Percentiles rank a stretch among this genome's conserved stretches.
Evolutionary conservation across 2,888 invertebrate genomes (phyloP).

Genomic region (Isoperla grammatica): DNA sequence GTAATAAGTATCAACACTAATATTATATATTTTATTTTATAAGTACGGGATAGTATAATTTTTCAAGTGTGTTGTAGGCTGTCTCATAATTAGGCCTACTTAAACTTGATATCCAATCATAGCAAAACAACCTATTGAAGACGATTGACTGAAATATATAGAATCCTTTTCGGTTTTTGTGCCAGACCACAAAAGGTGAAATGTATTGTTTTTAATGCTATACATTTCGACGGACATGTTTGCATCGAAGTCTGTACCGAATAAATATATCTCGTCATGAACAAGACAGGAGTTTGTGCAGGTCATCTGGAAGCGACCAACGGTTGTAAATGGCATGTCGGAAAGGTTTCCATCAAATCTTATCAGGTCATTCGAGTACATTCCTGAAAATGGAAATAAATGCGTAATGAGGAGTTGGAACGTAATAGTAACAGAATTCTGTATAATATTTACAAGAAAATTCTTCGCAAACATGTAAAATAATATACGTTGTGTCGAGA

Average conservation of each 20-base stretch:
- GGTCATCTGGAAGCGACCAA: slow-evolving; percentile 19
- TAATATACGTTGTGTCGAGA: too few relatives aligned
- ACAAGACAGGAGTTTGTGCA: slow-evolving; percentile 22
- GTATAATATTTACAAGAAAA: too few relatives aligned
- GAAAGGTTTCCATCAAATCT: slow-evolving; percentile 15
- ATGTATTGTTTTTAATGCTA: slow-evolving; percentile 8
- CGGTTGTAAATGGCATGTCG: neutral
- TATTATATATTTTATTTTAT: too few relatives aligned
- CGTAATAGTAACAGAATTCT: too few relatives aligned
- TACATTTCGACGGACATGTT: slow-evolving; percentile 23
- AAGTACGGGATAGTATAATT: too few relatives aligned
- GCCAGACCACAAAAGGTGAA: slow-evolving; percentile 22
- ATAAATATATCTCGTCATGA: slow-evolving; percentile 21
- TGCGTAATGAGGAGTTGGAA: neutral
- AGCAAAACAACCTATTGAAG: slow-evolving; percentile 24
- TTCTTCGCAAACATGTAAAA: too few relatives aligned
- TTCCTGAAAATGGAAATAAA: slow-evolving; percentile 14
- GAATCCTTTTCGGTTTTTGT: neutral
- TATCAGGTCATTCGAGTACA: slow-evolving; percentile 20
- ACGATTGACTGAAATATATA: slow-evolving; percentile 18
- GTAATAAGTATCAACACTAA: too few relatives aligned
- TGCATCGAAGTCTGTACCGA: slow-evolving; percentile 20
- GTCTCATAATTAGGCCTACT: too few relatives aligned
- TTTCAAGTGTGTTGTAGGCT: neutral
- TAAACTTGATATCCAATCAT: slow-evolving; percentile 19